A percentile compares a stretch with the other conserved stretches of the same genome.
Conservation (phyloP, 2,113 vertebrate genomes). For the Cyanoramphus novaezelandiae region DNA sequence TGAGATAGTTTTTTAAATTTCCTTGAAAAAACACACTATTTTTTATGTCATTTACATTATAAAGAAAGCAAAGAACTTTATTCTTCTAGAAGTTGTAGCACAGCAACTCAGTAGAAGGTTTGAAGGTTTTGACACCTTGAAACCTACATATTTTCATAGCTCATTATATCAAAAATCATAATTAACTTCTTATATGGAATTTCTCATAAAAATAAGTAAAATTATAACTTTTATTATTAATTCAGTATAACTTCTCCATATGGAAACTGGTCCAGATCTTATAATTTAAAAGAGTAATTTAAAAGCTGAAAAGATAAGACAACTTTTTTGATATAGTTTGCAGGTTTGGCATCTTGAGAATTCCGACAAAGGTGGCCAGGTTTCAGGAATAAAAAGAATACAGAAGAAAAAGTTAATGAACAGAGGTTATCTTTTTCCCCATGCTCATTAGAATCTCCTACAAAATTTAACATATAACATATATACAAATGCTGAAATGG, state of each 20-base stretch:
- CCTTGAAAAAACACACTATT: background rate
- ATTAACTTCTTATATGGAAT: background rate
- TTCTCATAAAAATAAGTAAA: background rate
- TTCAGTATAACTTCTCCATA: background rate
- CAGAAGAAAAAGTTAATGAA: background rate
- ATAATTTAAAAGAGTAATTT: background rate
- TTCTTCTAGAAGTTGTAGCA: background rate
- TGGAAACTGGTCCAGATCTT: background rate
- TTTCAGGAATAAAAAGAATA: background rate
- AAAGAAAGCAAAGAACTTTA: background rate
- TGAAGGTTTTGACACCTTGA: background rate
- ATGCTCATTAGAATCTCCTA: background rate
- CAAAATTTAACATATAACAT: background rate
- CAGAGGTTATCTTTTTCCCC: background rate
- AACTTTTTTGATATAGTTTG: background rate
- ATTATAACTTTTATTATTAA: background rate
- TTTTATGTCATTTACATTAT: background rate
- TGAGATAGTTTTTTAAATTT: background rate
- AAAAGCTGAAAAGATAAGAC: background rate
- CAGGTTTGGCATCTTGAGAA: background rate
- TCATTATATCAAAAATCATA: background rate
- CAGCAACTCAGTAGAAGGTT: background rate
- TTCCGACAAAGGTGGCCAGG: background rate
- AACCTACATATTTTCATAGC: background rate
- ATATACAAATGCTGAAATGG: background rate